Percentiles rank a stretch among this genome's conserved stretches.
These are phyloP conservation scores for Poeciliopsis paucimaculata DNA, from an alignment of 2,797 vertebrate genomes.

Conservation along the genomic window DNA sequence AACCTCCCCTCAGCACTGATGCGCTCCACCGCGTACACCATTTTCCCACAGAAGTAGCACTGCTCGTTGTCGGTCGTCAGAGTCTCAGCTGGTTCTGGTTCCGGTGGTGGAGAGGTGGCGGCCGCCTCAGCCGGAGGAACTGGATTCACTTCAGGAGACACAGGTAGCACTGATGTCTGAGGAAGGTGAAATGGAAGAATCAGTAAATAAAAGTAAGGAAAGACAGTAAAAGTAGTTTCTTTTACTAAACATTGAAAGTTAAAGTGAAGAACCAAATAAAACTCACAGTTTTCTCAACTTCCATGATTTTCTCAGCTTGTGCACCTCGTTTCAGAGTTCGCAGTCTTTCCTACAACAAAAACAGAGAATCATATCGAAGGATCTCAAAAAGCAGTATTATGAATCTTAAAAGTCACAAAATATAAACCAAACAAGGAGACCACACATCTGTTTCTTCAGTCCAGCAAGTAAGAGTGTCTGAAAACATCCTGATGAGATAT, in stretches of 20 bases:
- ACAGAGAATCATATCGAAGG: background rate
- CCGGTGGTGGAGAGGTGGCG: background rate
- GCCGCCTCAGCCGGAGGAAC: background rate
- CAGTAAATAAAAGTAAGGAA: background rate
- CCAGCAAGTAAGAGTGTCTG: conserved; percentile 13
- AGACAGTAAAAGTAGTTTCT: background rate
- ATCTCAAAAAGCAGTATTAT: background rate
- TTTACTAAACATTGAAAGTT: background rate
- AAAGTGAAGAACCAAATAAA: background rate
- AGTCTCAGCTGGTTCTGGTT: background rate
- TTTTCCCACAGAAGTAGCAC: conserved; percentile 87
- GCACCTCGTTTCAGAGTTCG: conserved; percentile 48
- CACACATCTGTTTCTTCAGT: conserved; percentile 10
- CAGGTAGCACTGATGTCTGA: conserved; percentile 43
- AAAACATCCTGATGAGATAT: conserved; percentile 43
- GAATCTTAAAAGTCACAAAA: background rate
- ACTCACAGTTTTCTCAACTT: conserved; percentile 75
- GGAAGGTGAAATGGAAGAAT: background rate
- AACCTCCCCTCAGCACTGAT: conserved; percentile 88
- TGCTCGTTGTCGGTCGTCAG: conserved; percentile 75
- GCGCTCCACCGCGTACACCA: conserved; percentile 89
- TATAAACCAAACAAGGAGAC: background rate
- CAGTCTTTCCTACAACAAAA: conserved; percentile 72
- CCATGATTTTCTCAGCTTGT: conserved; percentile 61
- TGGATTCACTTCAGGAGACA: conserved; percentile 31